Evolutionary conservation across 1,140 invertebrate genomes (phyloP).

Genomic region (Drosophila prosaltans): DNA sequence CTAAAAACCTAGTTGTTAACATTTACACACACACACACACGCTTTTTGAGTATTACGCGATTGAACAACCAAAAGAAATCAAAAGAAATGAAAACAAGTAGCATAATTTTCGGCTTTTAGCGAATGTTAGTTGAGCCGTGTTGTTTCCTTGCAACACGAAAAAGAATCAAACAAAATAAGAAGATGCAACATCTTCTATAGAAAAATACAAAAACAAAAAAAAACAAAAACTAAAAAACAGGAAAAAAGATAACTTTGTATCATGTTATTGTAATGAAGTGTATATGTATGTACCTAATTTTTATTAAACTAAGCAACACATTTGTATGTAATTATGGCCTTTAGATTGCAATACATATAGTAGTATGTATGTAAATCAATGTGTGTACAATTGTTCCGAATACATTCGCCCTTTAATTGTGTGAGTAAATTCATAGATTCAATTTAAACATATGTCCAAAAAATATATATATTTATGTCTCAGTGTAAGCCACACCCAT

Average conservation of each 20-base stretch:
- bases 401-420: not conserved
- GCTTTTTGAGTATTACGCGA: constrained; percentile 63
- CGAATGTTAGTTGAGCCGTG: constrained; percentile 53
- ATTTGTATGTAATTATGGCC: constrained; percentile 25
- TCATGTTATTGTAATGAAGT: constrained; percentile 51
- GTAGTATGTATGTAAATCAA: not conserved
- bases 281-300: constrained; percentile 53
- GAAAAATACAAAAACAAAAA: constrained; percentile 12
- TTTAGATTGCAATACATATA: constrained; percentile 9
- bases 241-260: constrained; percentile 31
- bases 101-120: constrained; percentile 72
- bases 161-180: not conserved
- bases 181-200: constrained; percentile 6
- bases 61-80: constrained; percentile 61
- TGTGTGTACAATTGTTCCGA: constrained; percentile 2
- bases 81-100: constrained; percentile 43
- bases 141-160: constrained; percentile 29
- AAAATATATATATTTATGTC: not conserved
- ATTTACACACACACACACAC: not conserved
- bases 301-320: constrained; percentile 40
- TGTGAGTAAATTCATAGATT: not conserved
- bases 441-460: not conserved
- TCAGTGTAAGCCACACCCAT: constrained; percentile 2
- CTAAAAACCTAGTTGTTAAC: constrained; percentile 35
- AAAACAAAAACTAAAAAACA: no score